Evolutionary conservation across 2,888 invertebrate genomes (phyloP).

Genomic region (Teleiodes luculella): DNA sequence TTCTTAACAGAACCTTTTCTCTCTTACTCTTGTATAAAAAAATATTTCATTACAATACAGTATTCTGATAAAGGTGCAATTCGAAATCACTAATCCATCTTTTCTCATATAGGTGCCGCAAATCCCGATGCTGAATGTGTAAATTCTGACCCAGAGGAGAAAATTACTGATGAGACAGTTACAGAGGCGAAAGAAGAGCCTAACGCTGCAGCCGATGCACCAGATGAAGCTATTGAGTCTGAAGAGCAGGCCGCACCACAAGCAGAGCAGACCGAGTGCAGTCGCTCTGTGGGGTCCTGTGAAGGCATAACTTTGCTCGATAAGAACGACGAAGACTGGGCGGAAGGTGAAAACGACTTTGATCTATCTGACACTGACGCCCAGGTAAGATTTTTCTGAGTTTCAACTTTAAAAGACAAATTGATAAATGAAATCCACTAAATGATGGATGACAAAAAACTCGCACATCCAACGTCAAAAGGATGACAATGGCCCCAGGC

Average conservation of each 20-base stretch:
- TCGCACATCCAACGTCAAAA: too few relatives aligned
- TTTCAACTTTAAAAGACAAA: too few relatives aligned
- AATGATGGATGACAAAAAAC: too few relatives aligned
- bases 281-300: not conserved
- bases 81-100: not conserved
- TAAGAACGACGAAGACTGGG: slow-evolving; percentile 14
- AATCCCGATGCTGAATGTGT: not conserved
- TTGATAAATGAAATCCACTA: too few relatives aligned
- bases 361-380: too few relatives aligned
- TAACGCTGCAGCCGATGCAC: not conserved
- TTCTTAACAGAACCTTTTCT: not conserved
- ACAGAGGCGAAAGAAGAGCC: not conserved
- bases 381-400: too few relatives aligned
- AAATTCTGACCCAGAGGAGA: not conserved
- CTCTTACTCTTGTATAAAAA: not conserved
- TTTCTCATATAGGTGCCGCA: not conserved
- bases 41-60: not conserved
- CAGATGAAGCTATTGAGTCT: not conserved
- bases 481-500: too few relatives aligned
- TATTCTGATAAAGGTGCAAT: not conserved
- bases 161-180: not conserved
- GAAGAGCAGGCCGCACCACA: not conserved
- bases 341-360: slow-evolving; percentile 6
- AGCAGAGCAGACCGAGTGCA: not conserved
- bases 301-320: not conserved